Percentiles rank a stretch among this genome's conserved stretches.
These are phyloP conservation scores for Ormyrus thymus DNA, from an alignment of 2,888 invertebrate genomes.

Conservation along the genomic window DNA sequence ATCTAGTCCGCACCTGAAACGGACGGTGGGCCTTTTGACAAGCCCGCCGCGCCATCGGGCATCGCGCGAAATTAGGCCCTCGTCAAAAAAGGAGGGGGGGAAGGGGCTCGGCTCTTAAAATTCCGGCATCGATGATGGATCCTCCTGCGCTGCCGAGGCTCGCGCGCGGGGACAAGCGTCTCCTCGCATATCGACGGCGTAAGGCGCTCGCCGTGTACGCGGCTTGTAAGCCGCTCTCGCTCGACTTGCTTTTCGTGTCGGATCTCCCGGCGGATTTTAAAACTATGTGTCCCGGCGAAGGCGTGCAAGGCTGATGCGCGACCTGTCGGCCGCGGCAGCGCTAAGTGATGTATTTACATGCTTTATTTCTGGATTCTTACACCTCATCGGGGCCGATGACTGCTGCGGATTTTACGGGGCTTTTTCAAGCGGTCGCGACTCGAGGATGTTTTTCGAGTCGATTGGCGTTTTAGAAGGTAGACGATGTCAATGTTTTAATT, in stretches of 20 bases:
- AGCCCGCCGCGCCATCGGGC: slow-evolving; percentile 69
- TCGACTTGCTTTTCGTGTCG: slow-evolving; percentile 31
- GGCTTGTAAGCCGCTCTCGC: not conserved
- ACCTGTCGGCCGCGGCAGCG: not conserved
- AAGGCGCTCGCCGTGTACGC: not conserved
- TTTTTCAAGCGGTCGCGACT: no score
- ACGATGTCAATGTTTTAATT: no score
- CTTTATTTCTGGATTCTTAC: not conserved
- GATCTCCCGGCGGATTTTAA: not conserved
- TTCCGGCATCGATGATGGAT: slow-evolving; percentile 70
- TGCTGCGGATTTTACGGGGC: no score
- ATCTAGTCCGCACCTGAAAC: no score
- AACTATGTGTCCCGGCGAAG: no score
- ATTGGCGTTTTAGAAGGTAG: no score
- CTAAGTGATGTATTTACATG: no score
- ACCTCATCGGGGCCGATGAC: not conserved
- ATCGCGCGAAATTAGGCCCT: slow-evolving; percentile 70
- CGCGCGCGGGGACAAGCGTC: slow-evolving; percentile 11
- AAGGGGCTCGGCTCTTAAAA: slow-evolving; percentile 69
- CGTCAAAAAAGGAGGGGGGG: slow-evolving; percentile 65
- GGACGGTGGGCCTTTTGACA: slow-evolving; percentile 62
- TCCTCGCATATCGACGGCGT: slow-evolving; percentile 18
- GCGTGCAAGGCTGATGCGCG: slow-evolving; percentile 17
- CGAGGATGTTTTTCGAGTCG: no score
- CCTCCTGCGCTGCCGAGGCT: slow-evolving; percentile 23